These are phyloP conservation scores for Phoeniculus purpureus DNA, from an alignment of 2,797 vertebrate species.

Conservation along the genomic window DNA sequence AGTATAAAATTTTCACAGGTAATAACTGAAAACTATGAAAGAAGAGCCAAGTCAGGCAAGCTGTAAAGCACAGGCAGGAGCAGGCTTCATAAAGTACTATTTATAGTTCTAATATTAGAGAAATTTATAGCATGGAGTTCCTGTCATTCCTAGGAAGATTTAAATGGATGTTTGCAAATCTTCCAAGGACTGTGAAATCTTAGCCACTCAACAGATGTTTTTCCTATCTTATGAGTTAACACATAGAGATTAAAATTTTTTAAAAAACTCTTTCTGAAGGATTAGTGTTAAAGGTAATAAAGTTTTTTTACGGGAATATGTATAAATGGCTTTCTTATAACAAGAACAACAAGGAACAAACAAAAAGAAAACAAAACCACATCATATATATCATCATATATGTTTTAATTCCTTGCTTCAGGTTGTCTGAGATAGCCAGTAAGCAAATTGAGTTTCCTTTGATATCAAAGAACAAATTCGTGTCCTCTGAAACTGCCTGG, in stretches of 20 bases:
- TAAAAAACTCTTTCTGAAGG: neutral
- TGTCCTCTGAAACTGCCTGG: neutral
- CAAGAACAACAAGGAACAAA: neutral
- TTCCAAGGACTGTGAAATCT: constrained; percentile 15
- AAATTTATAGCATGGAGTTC: constrained; percentile 16
- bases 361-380: neutral
- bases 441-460: neutral
- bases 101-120: constrained; percentile 20
- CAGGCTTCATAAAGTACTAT: constrained; percentile 23
- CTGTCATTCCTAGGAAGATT: constrained; percentile 27
- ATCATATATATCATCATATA: neutral
- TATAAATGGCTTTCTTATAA: neutral
- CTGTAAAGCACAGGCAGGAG: constrained; percentile 39
- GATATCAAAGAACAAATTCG: neutral
- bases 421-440: neutral
- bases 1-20: neutral
- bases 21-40: constrained; percentile 46
- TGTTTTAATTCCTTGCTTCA: neutral
- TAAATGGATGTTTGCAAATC: constrained; percentile 44
- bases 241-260: neutral
- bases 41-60: constrained; percentile 12
- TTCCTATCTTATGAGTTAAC: neutral
- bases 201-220: neutral
- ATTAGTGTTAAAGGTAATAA: neutral
- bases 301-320: neutral